Base-by-base conservation (phyloP, 1,140 invertebrate genomes). In the Drosophila ercepeae region DNA sequence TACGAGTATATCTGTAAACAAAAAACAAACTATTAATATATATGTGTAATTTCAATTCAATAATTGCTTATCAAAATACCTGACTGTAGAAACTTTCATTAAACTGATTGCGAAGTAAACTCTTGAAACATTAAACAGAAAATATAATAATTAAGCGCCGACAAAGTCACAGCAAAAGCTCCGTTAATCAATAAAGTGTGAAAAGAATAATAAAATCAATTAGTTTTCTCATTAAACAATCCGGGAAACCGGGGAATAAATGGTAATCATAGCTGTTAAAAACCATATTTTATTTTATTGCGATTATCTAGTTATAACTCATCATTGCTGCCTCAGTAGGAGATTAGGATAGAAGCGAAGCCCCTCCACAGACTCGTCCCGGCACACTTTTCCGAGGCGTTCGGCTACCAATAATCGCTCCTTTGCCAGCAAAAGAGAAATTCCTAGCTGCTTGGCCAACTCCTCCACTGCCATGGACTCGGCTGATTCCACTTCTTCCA, bases 311-410 rank as follows among this genome's bases (percentile, higher is more conserved):
- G 23, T 50, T 13, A 27, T n/a, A 27, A 25, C 23, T 29, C 23
- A n/a, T 68, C 55, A 69, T 34, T 61, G 57, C 9, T 75, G 77
- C 0, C 69, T 21, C 13, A 97, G 90, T 92, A 98, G 96, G 34
- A 94, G 91, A 94, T 99, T 99, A 1, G 96, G 95, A 93, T 97
- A 99, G 92, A 99, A 99, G 76, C 95, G 93, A 21, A 99, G 92
- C 34, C 97, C 97, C 93, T 99, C 97, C 54, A 98, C 95, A 0
- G 96, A 96, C 91, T 99, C 98, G 92, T 99, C 98, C 67, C 98
- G 93, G 89, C 98, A 99, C n/a, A 96, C 94, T 76, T 94, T 93
- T 0, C 97, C 98, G 78, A 94, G 92, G 75, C 95, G 95, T 92
- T 99, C 98, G 4, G 96, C 94, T 9, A 96, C 94, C 50, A 97